Conservation (phyloP, 2,113 vertebrate species). For the Isichthys henryi region DNA sequence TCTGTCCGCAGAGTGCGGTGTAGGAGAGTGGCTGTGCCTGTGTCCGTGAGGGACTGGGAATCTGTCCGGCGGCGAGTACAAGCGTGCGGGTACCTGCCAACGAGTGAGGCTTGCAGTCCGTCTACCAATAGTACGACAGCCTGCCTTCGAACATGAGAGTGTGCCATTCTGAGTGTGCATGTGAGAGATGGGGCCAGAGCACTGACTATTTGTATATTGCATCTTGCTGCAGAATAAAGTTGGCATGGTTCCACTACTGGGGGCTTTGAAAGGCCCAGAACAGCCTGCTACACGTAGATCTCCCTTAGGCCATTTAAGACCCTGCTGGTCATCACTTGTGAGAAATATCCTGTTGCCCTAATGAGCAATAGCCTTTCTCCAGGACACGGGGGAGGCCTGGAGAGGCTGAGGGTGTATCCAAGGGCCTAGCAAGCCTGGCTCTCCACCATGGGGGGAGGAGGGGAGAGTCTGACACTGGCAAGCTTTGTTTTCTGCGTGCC, state of each 20-base stretch:
- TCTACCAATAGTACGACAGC: neutral
- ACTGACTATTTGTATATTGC: neutral
- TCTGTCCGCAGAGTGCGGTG: neutral
- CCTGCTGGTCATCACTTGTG: neutral
- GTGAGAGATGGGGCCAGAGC: neutral
- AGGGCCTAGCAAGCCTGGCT: neutral
- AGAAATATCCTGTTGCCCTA: neutral
- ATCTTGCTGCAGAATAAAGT: neutral
- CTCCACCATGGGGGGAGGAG: neutral
- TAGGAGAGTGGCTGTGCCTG: neutral
- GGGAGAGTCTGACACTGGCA: neutral
- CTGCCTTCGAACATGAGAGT: neutral
- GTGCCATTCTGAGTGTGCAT: neutral
- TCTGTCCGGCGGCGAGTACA: neutral
- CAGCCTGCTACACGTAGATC: neutral
- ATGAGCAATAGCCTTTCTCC: neutral
- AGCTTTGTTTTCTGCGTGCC: neutral
- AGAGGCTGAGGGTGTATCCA: neutral
- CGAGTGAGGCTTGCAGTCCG: too few relatives aligned
- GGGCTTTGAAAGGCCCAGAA: neutral
- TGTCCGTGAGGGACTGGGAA: neutral
- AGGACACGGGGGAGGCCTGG: neutral
- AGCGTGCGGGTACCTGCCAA: too few relatives aligned
- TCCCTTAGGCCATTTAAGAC: neutral
- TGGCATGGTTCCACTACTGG: neutral